phyloP scores from a whole-genome alignment of 2,888 invertebrate genomes.

The Smittia aterrima region DNA sequence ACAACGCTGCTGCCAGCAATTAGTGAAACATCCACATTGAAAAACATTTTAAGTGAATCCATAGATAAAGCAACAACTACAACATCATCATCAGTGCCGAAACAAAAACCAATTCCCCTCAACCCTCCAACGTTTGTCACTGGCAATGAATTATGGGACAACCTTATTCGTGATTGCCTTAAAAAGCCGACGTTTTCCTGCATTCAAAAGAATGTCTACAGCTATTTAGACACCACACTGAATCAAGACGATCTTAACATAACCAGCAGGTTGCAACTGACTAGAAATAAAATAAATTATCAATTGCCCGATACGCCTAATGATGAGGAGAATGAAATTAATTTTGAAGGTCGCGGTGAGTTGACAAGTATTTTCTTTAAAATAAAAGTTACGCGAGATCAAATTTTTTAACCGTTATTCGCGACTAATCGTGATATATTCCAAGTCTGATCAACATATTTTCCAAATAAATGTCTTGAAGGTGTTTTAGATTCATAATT shows the following conservation, averaged over 20 bases:
- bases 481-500: no score
- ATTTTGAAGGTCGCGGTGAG: conserved; percentile 46
- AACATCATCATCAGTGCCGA: conserved; percentile 22
- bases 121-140: conserved; percentile 55
- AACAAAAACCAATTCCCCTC: conserved; percentile 19
- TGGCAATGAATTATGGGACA: conserved; percentile 71
- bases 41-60: not conserved
- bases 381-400: no score
- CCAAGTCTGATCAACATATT: conserved; percentile 45
- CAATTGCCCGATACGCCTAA: conserved; percentile 47
- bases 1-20: not conserved
- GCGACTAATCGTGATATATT: conserved; percentile 47
- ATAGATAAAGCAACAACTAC: conserved; percentile 22
- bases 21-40: no score
- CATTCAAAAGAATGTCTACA: conserved; percentile 72
- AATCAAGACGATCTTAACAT: conserved; percentile 65
- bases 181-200: conserved; percentile 67
- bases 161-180: conserved; percentile 69
- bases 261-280: conserved; percentile 64
- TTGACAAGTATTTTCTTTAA: conserved; percentile 8
- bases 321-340: conserved; percentile 44
- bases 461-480: conserved; percentile 26
- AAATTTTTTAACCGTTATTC: conserved; percentile 46
- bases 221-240: conserved; percentile 68
- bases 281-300: conserved; percentile 63